phyloP scores from a whole-genome alignment of 2,113 vertebrate species.

The Cephalophus harveyi region DNA sequence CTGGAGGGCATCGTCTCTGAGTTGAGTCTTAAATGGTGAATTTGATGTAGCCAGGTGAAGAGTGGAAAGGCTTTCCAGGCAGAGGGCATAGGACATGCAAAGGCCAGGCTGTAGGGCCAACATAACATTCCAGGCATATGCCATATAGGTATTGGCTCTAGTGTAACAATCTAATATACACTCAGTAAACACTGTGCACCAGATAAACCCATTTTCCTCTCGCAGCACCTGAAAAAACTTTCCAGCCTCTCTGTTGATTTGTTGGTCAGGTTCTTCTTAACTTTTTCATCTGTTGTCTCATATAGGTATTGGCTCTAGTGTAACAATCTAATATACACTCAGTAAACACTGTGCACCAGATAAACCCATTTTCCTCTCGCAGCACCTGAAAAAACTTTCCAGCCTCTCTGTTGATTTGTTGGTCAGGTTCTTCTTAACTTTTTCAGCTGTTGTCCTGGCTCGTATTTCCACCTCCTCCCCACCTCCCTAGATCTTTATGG shows the following conservation, averaged over 20 bases:
- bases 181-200: not conserved
- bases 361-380: no score
- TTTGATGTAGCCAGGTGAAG: not conserved
- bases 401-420: not conserved
- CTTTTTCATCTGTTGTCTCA: not conserved
- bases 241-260: not conserved
- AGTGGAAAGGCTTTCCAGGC: not conserved
- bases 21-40: not conserved
- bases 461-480: not conserved
- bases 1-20: not conserved
- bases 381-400: no score
- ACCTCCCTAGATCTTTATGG: not conserved
- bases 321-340: no score
- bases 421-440: not conserved
- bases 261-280: not conserved
- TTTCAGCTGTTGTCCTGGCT: not conserved
- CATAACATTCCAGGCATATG: not conserved
- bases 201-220: not conserved
- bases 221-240: not conserved
- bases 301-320: no score
- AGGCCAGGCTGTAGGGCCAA: not conserved
- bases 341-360: no score
- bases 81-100: not conserved
- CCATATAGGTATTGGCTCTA: not conserved
- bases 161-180: not conserved